Evolutionary conservation across 2,888 invertebrate genomes (phyloP), one percentile per base, ranked within the genome.

Genomic region (Epinotia ramella): DNA sequence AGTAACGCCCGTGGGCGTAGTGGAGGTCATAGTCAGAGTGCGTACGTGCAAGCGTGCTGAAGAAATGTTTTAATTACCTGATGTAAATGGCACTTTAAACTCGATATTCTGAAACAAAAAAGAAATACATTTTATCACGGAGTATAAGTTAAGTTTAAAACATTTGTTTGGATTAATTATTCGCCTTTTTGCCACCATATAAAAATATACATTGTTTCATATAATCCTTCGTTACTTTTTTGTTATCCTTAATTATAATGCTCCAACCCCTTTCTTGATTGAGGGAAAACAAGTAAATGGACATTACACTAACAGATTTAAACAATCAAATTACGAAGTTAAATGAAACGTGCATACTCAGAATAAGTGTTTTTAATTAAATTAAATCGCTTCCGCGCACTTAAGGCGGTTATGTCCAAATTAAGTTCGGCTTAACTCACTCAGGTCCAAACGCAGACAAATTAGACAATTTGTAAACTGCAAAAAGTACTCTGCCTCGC

Each of bases 381-480:
- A 75, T 60, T 28, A 33, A 59, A 66, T 70, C 49, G 75, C 53
- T 71, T 75, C 70, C 70, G 28, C 20, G 49, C 63, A 46, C 49
- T 64, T 66, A 60, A 65, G 13, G 64, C 69, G 73, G 64, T 73
- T 62, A 60, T 66, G 73, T 33, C 68, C 69, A 69, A 76, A 73
- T 76, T 69, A 33, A 69, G 68, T 69, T 66, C 65, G 60, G 59
- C 40, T 75, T 46, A 75, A 69, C 70, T 73, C 75, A 75, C 76
- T 77, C 64, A 71, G 72, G 70, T 67, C 67, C 33, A 68, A 72
- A 77, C 77, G 70, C 69, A 75, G 79, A 81, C 71, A 77, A 79
- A 80, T 80, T 79, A 73, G 69, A 73, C 76, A 73, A 80, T 80
- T 76, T 78, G 78, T 79, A 73, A 74, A 73, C 59, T 18, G 13